A percentile compares a stretch with the other conserved stretches of the same genome.
Evolutionary conservation across 1,140 invertebrate species (phyloP).

Genomic region (Diorhabda sublineata): DNA sequence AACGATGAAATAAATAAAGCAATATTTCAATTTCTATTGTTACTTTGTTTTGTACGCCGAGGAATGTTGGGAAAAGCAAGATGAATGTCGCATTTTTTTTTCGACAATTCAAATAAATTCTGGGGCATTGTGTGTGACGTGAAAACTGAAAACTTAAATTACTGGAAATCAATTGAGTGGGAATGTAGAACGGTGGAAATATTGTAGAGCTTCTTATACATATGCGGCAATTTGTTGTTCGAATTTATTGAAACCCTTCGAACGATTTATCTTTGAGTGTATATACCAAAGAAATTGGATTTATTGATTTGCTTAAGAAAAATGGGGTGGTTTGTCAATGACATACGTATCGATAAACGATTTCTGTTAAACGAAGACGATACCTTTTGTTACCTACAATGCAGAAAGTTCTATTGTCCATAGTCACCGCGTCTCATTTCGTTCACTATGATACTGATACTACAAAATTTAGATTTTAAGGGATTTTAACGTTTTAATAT

Average conservation of each 20-base stretch:
- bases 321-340: background rate
- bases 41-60: background rate
- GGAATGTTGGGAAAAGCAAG: background rate
- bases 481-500: too few relatives aligned
- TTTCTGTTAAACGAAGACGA: too few relatives aligned
- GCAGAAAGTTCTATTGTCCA: too few relatives aligned
- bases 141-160: constrained; percentile 15
- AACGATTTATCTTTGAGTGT: constrained; percentile 2
- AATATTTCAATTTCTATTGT: constrained; percentile 5
- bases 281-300: constrained; percentile 1
- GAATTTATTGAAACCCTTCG: constrained; percentile 7
- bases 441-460: too few relatives aligned
- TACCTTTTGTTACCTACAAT: too few relatives aligned
- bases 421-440: too few relatives aligned
- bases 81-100: constrained; percentile 7
- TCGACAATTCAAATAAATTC: constrained; percentile 6
- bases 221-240: constrained; percentile 8
- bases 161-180: constrained; percentile 11
- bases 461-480: too few relatives aligned
- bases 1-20: constrained; percentile 3
- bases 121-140: constrained; percentile 8
- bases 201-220: constrained; percentile 9
- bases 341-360: background rate
- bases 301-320: background rate
- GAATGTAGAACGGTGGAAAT: constrained; percentile 8